Conservation (phyloP, 2,113 vertebrate species). For the Hippocampus zosterae region DNA sequence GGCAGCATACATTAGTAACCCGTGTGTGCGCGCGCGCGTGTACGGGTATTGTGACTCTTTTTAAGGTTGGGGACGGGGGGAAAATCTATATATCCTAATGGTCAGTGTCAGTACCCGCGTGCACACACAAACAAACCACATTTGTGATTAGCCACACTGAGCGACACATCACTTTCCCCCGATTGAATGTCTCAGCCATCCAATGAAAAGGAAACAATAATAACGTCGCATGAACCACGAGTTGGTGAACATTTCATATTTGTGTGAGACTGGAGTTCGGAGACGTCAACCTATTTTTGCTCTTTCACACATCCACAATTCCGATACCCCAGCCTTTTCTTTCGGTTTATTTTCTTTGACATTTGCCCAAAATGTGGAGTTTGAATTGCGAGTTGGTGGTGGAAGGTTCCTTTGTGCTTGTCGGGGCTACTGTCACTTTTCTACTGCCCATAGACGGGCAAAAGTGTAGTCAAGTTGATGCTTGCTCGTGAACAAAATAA, state of each 20-base stretch:
- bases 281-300: conserved; percentile 48
- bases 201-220: conserved; percentile 26
- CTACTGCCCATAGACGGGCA: conserved; percentile 68
- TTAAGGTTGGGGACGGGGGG: conserved; percentile 71
- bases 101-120: neutral
- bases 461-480: conserved; percentile 75
- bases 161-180: conserved; percentile 12
- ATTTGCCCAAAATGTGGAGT: conserved; percentile 55
- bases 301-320: conserved; percentile 55
- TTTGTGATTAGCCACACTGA: neutral
- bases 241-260: conserved; percentile 49
- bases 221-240: conserved; percentile 62
- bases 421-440: conserved; percentile 75
- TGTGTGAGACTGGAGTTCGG: conserved; percentile 32
- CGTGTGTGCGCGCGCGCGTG: conserved; percentile 70
- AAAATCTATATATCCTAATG: conserved; percentile 7
- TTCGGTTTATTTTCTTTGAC: conserved; percentile 33
- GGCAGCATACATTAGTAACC: conserved; percentile 69
- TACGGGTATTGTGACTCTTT: conserved; percentile 68
- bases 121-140: neutral
- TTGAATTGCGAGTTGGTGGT: conserved; percentile 42
- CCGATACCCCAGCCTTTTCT: conserved; percentile 3
- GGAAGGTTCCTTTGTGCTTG: conserved; percentile 71
- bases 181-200: conserved; percentile 56
- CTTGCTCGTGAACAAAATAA: conserved; percentile 80